Evolutionary conservation across 2,113 vertebrate species (phyloP).

Genomic region (Eira barbara): DNA sequence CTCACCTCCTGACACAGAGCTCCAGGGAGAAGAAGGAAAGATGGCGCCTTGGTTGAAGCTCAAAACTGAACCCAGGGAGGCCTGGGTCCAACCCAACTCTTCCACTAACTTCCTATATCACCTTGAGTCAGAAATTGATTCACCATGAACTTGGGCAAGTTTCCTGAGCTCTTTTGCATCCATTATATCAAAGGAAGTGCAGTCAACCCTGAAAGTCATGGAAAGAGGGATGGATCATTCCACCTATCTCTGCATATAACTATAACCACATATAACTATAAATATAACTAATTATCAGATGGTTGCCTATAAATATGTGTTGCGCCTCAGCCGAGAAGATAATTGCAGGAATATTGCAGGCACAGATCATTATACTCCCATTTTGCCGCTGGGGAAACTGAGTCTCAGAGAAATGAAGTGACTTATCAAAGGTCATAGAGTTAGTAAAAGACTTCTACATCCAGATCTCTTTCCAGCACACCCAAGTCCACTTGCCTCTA

Average conservation of each 20-base stretch:
- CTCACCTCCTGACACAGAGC: neutral
- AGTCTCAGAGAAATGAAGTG: neutral
- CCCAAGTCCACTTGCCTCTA: neutral
- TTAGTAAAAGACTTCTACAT: neutral
- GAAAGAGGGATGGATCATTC: neutral
- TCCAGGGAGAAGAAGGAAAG: neutral
- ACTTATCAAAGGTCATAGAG: neutral
- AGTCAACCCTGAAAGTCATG: neutral
- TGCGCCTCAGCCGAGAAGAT: neutral
- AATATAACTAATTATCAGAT: neutral
- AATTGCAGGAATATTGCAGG: neutral
- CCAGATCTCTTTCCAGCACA: neutral
- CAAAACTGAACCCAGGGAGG: neutral
- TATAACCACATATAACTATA: neutral
- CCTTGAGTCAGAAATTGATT: neutral
- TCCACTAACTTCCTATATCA: neutral
- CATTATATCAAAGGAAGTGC: neutral
- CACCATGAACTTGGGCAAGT: neutral
- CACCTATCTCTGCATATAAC: neutral
- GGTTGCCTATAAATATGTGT: neutral
- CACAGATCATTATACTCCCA: neutral
- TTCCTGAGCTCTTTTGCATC: neutral
- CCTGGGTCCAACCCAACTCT: neutral
- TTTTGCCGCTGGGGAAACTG: constrained; percentile 13
- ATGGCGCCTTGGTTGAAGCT: neutral